Evolutionary conservation across 2,113 vertebrate genomes (phyloP), one percentile per base, ranked within the genome.

Genomic region (Murina feae): DNA sequence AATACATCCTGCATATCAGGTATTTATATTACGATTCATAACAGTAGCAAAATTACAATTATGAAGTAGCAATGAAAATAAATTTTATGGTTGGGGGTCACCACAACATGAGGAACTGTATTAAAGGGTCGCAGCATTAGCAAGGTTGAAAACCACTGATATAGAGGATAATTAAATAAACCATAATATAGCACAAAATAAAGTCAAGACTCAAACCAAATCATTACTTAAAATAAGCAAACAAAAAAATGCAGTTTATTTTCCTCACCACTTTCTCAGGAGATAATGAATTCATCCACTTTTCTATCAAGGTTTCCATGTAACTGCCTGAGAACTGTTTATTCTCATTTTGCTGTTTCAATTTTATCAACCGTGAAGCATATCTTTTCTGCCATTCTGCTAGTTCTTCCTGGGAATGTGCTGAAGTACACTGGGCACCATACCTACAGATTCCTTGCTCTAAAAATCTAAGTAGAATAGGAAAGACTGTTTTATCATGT

Each of bases 211-310:
- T 89, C 74, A 94, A 97, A 82, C 89, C 95, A 82, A 44, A 78
- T 85, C 78, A 92, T 68, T 89, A 39, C 90, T 95, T 82, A 83
- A 93, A 86, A 96, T 69, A 97, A 88, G 85, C 51, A 86, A 85
- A 91, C 69, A 80, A 25, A 78, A 49, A 75, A 81, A 88, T 88
- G 86, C 14, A 93, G 82, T 78, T 9, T 81, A 80, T 97, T 96
- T 96, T 97, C 89, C 98, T 98, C 98, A 99, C 99, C 99, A 99
- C 99, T 99, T 99, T 99, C 98, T 99, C 99, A 76, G 99, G 99
- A 87, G 99, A 99, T 81, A 99, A 98, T 0, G 99, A 99, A 97
- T 99, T 99, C 99, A 99, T 99, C 99, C 99, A 99, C 98, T 99
- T 99, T 98, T 99, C 99, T 96, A 99, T 99, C 96, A 99, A 98